Evolutionary conservation across 2,797 vertebrate species (phyloP).

Genomic region (Falco rusticolus): DNA sequence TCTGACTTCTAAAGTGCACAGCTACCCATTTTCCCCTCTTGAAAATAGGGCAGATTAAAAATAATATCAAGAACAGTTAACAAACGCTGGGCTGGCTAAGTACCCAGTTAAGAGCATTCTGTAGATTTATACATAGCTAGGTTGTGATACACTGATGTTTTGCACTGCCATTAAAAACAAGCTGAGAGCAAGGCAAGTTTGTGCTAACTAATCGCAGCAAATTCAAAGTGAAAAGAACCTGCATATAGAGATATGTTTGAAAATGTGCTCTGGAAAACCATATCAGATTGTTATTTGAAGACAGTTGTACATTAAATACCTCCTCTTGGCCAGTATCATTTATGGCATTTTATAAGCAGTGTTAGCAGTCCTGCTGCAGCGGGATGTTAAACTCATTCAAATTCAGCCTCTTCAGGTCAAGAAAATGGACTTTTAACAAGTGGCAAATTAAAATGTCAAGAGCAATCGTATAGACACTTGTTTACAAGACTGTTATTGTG

Average conservation of each 20-base stretch:
- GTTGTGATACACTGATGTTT: background rate
- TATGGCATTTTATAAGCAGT: constrained; percentile 45
- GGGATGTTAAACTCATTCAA: constrained; percentile 56
- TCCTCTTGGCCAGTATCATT: constrained; percentile 37
- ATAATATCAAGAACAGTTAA: background rate
- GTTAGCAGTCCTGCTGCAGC: constrained; percentile 19
- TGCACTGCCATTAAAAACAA: background rate
- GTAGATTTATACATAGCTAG: background rate
- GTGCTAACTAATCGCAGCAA: background rate
- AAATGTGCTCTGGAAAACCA: background rate
- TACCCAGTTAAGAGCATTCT: background rate
- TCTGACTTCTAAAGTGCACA: background rate
- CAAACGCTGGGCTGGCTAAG: background rate
- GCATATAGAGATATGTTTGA: background rate
- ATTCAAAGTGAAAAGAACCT: background rate
- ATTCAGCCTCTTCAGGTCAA: constrained; percentile 50
- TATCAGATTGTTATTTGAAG: background rate
- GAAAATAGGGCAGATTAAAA: background rate
- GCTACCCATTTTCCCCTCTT: background rate
- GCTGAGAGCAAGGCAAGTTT: background rate
- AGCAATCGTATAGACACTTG: constrained; percentile 70
- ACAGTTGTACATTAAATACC: constrained; percentile 5
- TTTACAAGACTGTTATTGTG: constrained; percentile 68
- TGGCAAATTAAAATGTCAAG: constrained; percentile 77
- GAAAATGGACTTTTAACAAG: constrained; percentile 76